Percentiles rank a stretch among this genome's conserved stretches.
Evolutionary conservation across 2,797 vertebrate species (phyloP).

Genomic region (Acanthis flammea): DNA sequence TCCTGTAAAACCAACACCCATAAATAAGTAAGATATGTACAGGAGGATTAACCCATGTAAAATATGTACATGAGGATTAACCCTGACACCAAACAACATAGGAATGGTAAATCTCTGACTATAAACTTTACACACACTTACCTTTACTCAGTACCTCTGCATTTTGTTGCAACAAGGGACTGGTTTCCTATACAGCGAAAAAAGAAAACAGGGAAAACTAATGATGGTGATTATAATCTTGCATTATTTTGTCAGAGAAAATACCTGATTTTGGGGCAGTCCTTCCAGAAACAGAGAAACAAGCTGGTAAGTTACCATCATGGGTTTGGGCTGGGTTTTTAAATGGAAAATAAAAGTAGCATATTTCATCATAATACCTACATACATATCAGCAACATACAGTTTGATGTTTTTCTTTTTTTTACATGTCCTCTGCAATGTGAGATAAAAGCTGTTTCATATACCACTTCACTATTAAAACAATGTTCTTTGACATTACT

Average conservation of each 20-base stretch:
- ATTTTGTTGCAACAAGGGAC: neutral
- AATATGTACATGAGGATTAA: neutral
- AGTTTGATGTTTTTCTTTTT: neutral
- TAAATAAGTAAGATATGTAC: neutral
- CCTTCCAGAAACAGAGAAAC: neutral
- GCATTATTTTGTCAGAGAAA: neutral
- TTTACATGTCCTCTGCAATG: neutral
- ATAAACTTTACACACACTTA: constrained; percentile 5
- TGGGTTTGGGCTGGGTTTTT: neutral
- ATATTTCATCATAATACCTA: neutral
- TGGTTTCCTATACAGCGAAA: neutral
- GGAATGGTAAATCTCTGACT: neutral
- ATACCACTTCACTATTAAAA: neutral
- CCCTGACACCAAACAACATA: neutral
- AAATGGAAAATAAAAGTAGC: neutral
- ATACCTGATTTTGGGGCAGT: neutral
- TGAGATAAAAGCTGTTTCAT: neutral
- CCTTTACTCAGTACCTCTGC: neutral
- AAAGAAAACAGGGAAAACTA: neutral
- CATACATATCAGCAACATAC: neutral
- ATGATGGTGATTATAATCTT: neutral
- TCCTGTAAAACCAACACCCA: neutral
- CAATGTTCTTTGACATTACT: neutral
- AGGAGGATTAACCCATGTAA: neutral
- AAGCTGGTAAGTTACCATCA: neutral